phyloP scores from a whole-genome alignment of 2,797 vertebrate genomes.

The Pangasius krempfi region DNA sequence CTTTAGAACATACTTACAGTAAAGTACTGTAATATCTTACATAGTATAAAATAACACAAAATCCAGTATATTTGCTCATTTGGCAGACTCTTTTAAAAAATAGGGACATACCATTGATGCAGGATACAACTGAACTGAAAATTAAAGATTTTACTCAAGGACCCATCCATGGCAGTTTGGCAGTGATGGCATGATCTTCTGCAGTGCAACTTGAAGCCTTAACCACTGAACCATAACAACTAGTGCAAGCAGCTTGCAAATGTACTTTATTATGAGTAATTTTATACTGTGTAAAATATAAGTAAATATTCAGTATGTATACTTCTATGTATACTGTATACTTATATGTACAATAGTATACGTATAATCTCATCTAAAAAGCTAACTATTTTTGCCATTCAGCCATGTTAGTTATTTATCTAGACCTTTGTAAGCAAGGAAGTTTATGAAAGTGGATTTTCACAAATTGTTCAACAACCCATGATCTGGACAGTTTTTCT shows the following conservation, averaged over 20 bases:
- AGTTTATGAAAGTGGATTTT: neutral
- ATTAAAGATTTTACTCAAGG: neutral
- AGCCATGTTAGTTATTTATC: neutral
- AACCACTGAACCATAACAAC: neutral
- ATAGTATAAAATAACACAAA: neutral
- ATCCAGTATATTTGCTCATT: neutral
- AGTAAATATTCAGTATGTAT: neutral
- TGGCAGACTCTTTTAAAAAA: neutral
- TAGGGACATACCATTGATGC: neutral
- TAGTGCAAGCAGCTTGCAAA: neutral
- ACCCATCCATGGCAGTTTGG: too few relatives aligned
- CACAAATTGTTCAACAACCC: neutral
- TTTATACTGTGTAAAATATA: neutral
- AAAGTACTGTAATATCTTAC: neutral
- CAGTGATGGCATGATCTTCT: neutral
- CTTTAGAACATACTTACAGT: neutral
- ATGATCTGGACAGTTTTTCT: neutral
- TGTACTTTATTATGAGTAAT: neutral
- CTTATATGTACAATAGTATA: neutral
- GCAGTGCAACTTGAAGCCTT: neutral
- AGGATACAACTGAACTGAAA: neutral
- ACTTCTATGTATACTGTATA: neutral
- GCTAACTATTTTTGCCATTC: neutral
- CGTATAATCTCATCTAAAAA: neutral
- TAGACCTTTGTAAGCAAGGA: neutral